phyloP scores from a whole-genome alignment of 1,140 invertebrate species.

The Thaumetopoea pityocampa region DNA sequence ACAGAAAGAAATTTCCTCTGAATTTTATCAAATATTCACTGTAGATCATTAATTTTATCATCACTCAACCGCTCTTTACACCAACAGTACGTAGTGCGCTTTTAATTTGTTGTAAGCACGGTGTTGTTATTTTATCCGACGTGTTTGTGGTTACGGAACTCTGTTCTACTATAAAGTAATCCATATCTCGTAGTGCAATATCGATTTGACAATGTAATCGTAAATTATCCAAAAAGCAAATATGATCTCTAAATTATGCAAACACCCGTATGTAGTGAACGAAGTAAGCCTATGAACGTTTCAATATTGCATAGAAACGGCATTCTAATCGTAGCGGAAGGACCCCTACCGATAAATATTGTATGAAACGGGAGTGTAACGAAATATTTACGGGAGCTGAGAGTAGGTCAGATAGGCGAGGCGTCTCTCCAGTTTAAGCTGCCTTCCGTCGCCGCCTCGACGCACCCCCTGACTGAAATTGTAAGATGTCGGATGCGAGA shows the following conservation, averaged over 20 bases:
- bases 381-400: constrained; percentile 47
- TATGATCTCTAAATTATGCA: constrained; percentile 69
- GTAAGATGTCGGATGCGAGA: constrained; percentile 32
- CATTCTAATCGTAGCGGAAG: constrained; percentile 58
- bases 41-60: too few relatives aligned
- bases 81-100: too few relatives aligned
- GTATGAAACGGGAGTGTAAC: constrained; percentile 35
- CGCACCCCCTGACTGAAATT: constrained; percentile 36
- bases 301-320: constrained; percentile 63
- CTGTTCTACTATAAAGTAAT: too few relatives aligned
- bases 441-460: constrained; percentile 36
- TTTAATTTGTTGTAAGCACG: too few relatives aligned
- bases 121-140: too few relatives aligned
- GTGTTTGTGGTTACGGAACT: too few relatives aligned
- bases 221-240: too few relatives aligned
- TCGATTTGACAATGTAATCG: too few relatives aligned
- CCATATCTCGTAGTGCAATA: too few relatives aligned
- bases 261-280: constrained; percentile 42
- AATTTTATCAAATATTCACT: too few relatives aligned
- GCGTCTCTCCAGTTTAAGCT: constrained; percentile 42
- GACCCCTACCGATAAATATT: constrained; percentile 61
- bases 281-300: constrained; percentile 42
- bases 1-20: constrained; percentile 35
- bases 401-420: constrained; percentile 51
- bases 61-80: too few relatives aligned